Evolutionary conservation across 2,888 invertebrate genomes (phyloP), one percentile per base, ranked within the genome.

Genomic region (Mythimna lalbum): DNA sequence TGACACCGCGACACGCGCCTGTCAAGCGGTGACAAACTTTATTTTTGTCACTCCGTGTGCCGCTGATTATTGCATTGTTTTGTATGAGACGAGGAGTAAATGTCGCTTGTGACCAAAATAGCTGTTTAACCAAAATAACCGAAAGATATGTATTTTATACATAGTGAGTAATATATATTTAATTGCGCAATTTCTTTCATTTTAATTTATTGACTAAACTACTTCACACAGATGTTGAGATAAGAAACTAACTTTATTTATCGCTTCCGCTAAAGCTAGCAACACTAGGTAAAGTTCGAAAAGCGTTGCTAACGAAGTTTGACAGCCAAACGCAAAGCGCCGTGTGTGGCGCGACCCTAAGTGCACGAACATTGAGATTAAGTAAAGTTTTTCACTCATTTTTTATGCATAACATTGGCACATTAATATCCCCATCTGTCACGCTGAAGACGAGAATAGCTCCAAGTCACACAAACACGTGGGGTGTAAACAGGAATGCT

Each of bases 401-500:
- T 87, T 86, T 84, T 83, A 82, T 86, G 81, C 80, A 69, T 70
- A 86, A 85, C 86, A 84, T 87, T 87, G 82, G 87, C 86, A 86
- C 86, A 86, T 88, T 81, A 84, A 83, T 77, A 68, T 77, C 80
- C 63, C 76, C 89, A 88, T 88, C 87, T 90, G 89, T 84, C 80
- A 84, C 86, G 83, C 31, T 23, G 50, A 49, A 70, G 78, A 82
- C 85, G 71, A 80, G 89, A 92, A 92, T 90, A 89, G 86, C 89
- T 86, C 77, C 78, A 81, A 83, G 82, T 81, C 67, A 80, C 82
- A 82, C 85, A 83, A 86, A 88, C 89, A 89, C 89, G 88, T 88
- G 91, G 90, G 89, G 87, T 76, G 87, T 80, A 80, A 85, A 85
- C 86, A 84, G 90, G 89, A 91, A 91, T 90, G 92, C 92, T 92